Evolutionary conservation across 1,140 invertebrate species (phyloP), one percentile per base, ranked within the genome.

Genomic region (Triops cancriformis): DNA sequence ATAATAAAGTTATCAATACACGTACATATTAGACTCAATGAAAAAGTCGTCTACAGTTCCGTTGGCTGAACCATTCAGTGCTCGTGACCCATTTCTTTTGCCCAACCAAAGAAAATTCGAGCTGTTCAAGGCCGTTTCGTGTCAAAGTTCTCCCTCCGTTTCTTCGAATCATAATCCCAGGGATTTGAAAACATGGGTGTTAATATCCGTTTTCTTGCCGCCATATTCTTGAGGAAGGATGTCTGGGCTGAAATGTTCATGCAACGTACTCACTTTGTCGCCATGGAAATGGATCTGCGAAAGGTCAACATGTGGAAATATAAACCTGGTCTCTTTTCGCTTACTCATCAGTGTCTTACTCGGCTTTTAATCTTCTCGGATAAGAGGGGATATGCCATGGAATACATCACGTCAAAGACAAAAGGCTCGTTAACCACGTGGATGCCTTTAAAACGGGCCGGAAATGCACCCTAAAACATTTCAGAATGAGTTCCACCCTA

Each of bases 351-450:
- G 73, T 85, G 28, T 45, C 89, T 87, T 85, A 94, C 93, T 84
- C 92, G 91, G 43, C 87, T 90, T 83, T 90, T 91, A 42, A 95
- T 87, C 84, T 96, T 96, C 80, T 94, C 91, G 76, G 89, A 89
- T 31, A 96, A 89, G 81, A 96, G 93, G 1, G 94, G 94, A 83
- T 94, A 94, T 84, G 96, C 92, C 82, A 97, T 89, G 73, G 89
- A 88, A 90, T 94, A 95, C 0, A 96, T 91, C 83, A 95, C 89
- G 80, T 93, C 94, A 84, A 96, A 95, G 73, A 96, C 86, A 85
- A 91, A 93, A 0, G 94, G 94, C 82, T 96, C 91, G 82, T 95
- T 95, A 0, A 97, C 90, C 81, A 97, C 92, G 85, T 96, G 94
- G 12, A 96, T 91, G 83, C 94, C 93, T 83, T 94, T 95, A 81